Conservation (phyloP, 2,113 vertebrate genomes). For the Platichthys stellatus region DNA sequence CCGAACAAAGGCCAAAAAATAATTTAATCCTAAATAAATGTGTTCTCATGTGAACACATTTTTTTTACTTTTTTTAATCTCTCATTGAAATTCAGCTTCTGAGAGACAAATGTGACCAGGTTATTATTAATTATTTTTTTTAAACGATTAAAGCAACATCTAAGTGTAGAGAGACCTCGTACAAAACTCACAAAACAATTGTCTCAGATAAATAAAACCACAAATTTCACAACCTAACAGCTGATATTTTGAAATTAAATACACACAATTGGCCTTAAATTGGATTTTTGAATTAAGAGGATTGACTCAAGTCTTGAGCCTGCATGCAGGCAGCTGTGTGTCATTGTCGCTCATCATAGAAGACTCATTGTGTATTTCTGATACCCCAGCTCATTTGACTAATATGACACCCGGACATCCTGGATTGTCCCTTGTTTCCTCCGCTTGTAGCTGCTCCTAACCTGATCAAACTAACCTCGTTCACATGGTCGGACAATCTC, state of each 20-base stretch:
- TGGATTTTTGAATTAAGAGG: neutral
- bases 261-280: slow-evolving; percentile 11
- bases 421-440: neutral
- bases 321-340: neutral
- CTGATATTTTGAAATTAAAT: neutral
- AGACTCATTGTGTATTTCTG: neutral
- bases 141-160: neutral
- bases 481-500: slow-evolving; percentile 53
- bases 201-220: too few species aligned
- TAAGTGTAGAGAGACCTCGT: neutral
- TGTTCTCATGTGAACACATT: neutral
- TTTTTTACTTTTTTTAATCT: neutral
- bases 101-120: neutral
- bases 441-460: neutral
- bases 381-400: neutral
- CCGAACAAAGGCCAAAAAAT: slow-evolving; percentile 33
- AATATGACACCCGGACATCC: neutral
- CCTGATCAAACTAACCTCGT: slow-evolving; percentile 2
- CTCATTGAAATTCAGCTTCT: neutral
- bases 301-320: neutral
- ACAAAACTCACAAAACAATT: too few species aligned
- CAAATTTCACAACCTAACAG: too few species aligned
- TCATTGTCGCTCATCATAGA: neutral
- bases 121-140: neutral
- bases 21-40: slow-evolving; percentile 37